A percentile compares a stretch with the other conserved stretches of the same genome.
These are phyloP conservation scores for Megatriorchis doriae DNA, from an alignment of 2,113 vertebrate genomes.

Conservation along the genomic window DNA sequence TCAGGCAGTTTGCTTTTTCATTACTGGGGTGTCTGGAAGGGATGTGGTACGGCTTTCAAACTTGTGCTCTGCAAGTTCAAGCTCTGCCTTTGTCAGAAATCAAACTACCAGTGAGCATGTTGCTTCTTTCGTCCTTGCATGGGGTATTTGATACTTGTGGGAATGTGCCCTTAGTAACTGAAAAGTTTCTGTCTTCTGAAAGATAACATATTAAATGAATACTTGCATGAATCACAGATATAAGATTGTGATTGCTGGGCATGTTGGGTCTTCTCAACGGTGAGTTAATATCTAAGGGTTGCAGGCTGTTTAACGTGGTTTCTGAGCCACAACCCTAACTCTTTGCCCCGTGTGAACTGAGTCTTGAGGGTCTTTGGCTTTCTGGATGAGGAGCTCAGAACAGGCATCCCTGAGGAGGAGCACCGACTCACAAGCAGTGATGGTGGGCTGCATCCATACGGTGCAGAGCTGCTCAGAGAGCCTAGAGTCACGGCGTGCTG, in stretches of 20 bases:
- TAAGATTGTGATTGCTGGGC: not conserved
- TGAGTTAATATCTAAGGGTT: not conserved
- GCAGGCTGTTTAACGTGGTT: not conserved
- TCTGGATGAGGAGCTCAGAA: not conserved
- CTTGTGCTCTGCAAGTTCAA: not conserved
- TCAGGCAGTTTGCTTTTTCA: not conserved
- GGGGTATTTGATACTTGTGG: not conserved
- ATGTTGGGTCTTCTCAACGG: constrained; percentile 11
- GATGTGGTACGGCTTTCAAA: not conserved
- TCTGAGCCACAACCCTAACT: not conserved
- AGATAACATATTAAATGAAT: not conserved
- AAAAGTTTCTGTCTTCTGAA: not conserved
- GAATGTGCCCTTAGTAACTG: not conserved
- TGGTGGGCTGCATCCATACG: not conserved
- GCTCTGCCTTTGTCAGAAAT: not conserved
- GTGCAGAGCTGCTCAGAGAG: not conserved
- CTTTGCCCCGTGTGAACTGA: not conserved
- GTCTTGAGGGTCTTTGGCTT: not conserved
- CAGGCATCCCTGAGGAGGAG: not conserved
- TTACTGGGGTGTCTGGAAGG: not conserved
- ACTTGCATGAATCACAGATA: constrained; percentile 12
- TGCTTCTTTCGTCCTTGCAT: not conserved
- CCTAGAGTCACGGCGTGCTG: accelerated
- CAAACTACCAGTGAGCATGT: not conserved
- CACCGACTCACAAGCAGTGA: not conserved